Conservation (phyloP, 2,113 vertebrate species). For the Synodontis membranacea region DNA sequence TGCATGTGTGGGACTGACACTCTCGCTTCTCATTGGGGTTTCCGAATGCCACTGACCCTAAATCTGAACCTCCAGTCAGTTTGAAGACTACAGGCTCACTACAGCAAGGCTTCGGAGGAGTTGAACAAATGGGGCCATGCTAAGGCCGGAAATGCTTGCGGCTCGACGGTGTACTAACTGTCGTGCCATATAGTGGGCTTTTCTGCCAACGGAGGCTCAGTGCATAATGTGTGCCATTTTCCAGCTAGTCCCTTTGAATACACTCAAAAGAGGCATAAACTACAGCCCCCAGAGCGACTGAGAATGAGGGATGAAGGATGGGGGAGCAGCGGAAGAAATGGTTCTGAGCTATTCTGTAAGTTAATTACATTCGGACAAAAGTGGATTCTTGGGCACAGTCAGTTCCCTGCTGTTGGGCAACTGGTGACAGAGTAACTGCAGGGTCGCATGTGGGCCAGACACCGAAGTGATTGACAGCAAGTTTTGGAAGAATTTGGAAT, state of each 20-base stretch:
- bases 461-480: slow-evolving; percentile 52
- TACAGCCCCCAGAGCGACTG: slow-evolving; percentile 50
- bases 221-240: slow-evolving; percentile 61
- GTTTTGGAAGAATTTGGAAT: slow-evolving; percentile 27
- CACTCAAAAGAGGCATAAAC: slow-evolving; percentile 68
- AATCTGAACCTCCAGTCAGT: slow-evolving; percentile 29
- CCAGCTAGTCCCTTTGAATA: slow-evolving; percentile 69
- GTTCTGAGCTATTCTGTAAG: slow-evolving; percentile 60
- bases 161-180: slow-evolving; percentile 69
- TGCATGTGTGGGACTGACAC: background rate
- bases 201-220: slow-evolving; percentile 46
- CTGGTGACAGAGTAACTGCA: slow-evolving; percentile 46
- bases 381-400: slow-evolving; percentile 53
- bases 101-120: slow-evolving; percentile 26
- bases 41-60: slow-evolving; percentile 28
- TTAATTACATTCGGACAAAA: slow-evolving; percentile 68
- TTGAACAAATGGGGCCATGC: slow-evolving; percentile 33
- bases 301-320: slow-evolving; percentile 42
- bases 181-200: slow-evolving; percentile 69
- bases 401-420: slow-evolving; percentile 40
- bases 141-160: slow-evolving; percentile 67
- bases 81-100: slow-evolving; percentile 30
- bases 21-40: slow-evolving; percentile 9
- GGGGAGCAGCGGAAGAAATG: slow-evolving; percentile 54
- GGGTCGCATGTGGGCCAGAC: slow-evolving; percentile 65